These are phyloP conservation scores for Escarpia spicata DNA, from an alignment of 2,888 invertebrate genomes.

Conservation along the genomic window DNA sequence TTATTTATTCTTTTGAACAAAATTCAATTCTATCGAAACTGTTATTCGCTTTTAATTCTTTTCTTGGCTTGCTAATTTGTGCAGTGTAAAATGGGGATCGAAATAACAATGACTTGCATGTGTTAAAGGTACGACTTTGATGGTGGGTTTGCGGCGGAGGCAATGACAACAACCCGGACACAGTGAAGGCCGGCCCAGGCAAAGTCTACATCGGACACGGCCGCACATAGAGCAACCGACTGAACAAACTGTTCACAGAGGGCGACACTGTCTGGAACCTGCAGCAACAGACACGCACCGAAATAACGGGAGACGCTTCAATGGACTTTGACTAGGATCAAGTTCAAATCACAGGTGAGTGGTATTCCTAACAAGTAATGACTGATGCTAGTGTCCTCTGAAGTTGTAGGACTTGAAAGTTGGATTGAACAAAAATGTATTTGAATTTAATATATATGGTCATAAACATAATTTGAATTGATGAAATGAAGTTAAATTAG, in stretches of 20 bases:
- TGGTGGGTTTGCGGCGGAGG: constrained; percentile 49
- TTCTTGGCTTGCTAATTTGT: too few relatives aligned
- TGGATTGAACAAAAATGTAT: background rate
- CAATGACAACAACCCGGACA: constrained; percentile 40
- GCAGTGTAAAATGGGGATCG: too few relatives aligned
- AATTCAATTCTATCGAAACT: too few relatives aligned
- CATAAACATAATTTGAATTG: too few relatives aligned
- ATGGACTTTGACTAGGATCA: constrained; percentile 44
- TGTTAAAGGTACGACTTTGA: constrained; percentile 43
- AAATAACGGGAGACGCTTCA: constrained; percentile 42
- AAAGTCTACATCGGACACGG: constrained; percentile 48
- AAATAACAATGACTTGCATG: background rate
- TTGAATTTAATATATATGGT: background rate
- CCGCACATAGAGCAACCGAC: constrained; percentile 22
- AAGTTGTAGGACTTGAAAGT: background rate
- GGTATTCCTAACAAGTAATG: background rate
- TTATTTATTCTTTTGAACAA: too few relatives aligned
- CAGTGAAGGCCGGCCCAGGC: constrained; percentile 51
- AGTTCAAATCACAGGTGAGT: constrained; percentile 45
- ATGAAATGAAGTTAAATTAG: background rate
- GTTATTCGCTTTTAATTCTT: too few relatives aligned
- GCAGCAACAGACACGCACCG: constrained; percentile 46
- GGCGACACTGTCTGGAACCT: constrained; percentile 44
- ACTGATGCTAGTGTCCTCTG: background rate
- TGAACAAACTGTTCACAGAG: constrained; percentile 38